Percentiles rank a stretch among this genome's conserved stretches.
phyloP scores from a whole-genome alignment of 2,888 invertebrate genomes.

The Glyphotaelius pellucidus region DNA sequence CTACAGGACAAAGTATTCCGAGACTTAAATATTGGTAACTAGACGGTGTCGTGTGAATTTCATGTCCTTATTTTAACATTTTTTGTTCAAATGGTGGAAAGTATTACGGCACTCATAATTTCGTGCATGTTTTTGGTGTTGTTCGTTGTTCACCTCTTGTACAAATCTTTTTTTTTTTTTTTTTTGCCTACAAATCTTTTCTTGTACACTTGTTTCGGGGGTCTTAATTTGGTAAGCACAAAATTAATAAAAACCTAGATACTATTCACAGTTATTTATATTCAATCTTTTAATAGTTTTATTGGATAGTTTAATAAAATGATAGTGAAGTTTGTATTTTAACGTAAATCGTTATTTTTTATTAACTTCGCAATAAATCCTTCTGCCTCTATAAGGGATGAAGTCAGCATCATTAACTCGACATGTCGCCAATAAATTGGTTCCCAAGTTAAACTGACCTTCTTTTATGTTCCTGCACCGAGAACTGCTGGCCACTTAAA shows the following conservation, averaged over 20 bases:
- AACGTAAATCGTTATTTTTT: not conserved
- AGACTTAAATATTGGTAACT: too few species aligned
- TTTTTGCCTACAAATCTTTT: not conserved
- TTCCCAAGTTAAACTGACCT: not conserved
- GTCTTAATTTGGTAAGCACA: too few species aligned
- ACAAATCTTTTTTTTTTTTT: not conserved
- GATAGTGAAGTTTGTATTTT: not conserved
- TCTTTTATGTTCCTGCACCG: not conserved
- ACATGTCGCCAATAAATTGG: not conserved
- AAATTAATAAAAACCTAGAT: not conserved
- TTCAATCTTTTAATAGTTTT: not conserved
- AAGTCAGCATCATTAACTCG: not conserved
- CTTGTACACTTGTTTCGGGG: not conserved
- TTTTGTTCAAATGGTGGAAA: too few species aligned
- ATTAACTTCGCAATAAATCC: not conserved
- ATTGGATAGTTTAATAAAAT: not conserved
- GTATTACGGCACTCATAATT: too few species aligned
- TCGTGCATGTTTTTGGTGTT: too few species aligned
- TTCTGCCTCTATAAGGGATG: not conserved
- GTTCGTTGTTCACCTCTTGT: not conserved
- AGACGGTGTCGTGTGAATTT: too few species aligned
- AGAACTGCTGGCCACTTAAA: not conserved
- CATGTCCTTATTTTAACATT: too few species aligned
- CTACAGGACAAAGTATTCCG: too few species aligned
- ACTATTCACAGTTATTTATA: not conserved